Percentiles rank a stretch among this genome's conserved stretches.
phyloP scores from a whole-genome alignment of 92 coral and sea anemone genomes.

The Metridium senile region DNA sequence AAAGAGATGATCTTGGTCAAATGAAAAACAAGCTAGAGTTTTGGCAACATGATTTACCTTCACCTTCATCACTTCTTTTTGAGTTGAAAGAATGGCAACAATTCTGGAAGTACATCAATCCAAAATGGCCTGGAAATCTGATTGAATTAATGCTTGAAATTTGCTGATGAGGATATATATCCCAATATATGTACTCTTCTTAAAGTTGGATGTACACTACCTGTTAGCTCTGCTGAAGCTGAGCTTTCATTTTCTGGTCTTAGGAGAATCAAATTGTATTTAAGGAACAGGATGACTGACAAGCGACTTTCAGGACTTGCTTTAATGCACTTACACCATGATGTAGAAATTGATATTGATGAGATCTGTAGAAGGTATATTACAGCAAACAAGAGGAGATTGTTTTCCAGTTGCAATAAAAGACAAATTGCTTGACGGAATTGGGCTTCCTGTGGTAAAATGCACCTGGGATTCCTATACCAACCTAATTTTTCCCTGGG shows the following conservation, averaged over 20 bases:
- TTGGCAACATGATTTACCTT: slow-evolving; percentile 34
- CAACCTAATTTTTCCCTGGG: no score
- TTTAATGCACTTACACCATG: no score
- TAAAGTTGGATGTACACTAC: slow-evolving; percentile 21
- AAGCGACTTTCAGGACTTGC: no score
- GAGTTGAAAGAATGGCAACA: slow-evolving; percentile 41
- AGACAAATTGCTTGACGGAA: no score
- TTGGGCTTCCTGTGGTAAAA: no score
- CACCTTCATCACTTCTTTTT: slow-evolving; percentile 38
- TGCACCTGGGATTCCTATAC: no score
- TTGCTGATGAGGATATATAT: slow-evolving; percentile 41
- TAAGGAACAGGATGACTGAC: no score
- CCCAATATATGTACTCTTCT: slow-evolving; percentile 42
- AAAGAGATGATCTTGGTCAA: slow-evolving; percentile 30
- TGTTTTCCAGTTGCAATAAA: no score
- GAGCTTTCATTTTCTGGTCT: slow-evolving; percentile 28
- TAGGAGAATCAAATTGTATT: no score
- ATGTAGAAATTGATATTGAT: no score
- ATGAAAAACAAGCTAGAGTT: slow-evolving; percentile 31
- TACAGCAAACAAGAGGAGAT: no score
- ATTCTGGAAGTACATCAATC: slow-evolving; percentile 27
- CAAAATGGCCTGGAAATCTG: slow-evolving; percentile 27
- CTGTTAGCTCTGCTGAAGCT: slow-evolving; percentile 29
- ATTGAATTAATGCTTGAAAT: slow-evolving; percentile 40
- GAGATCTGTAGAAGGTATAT: no score